Evolutionary conservation across 2,797 vertebrate species (phyloP).

Genomic region (Arnoldichthys spilopterus): DNA sequence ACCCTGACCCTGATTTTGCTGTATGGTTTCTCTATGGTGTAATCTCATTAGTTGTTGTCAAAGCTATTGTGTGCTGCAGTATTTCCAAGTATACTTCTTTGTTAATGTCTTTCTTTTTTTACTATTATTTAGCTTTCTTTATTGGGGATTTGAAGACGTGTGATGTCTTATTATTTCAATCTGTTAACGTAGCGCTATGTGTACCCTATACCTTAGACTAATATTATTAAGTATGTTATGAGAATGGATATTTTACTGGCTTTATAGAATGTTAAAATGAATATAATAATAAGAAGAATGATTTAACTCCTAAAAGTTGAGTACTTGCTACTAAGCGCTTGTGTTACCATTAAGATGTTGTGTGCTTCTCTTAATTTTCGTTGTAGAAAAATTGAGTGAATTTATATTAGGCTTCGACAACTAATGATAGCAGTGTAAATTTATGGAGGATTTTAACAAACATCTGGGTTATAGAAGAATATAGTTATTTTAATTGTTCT

Average conservation of each 20-base stretch:
- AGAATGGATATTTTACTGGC: constrained; percentile 99
- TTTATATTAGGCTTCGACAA: constrained; percentile 99
- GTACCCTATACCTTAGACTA: constrained; percentile 94
- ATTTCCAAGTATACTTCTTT: constrained; percentile 90
- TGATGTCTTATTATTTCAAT: constrained; percentile 85
- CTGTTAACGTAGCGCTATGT: constrained; percentile 91
- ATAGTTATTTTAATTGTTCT: constrained; percentile 99
- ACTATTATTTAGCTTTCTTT: constrained; percentile 62
- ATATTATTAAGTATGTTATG: constrained; percentile 96
- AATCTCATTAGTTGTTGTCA: constrained; percentile 91
- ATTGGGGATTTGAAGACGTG: constrained; percentile 74
- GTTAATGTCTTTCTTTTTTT: constrained; percentile 72
- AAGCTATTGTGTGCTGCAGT: constrained; percentile 91
- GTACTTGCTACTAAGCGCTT: constrained; percentile 96
- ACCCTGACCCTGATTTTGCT: constrained; percentile 84
- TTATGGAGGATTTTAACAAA: constrained; percentile 98
- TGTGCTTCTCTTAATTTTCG: constrained; percentile 99
- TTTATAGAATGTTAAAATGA: constrained; percentile 98
- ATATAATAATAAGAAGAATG: constrained; percentile 88
- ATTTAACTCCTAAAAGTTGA: constrained; percentile 95
- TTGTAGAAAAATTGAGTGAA: constrained; percentile 99
- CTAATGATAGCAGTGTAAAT: constrained; percentile 98
- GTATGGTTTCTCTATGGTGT: constrained; percentile 89
- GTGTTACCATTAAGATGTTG: constrained; percentile 97
- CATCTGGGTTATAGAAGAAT: constrained; percentile 96